These are phyloP conservation scores for Lucinisca nassula DNA, from an alignment of 2,888 invertebrate species.

Conservation along the genomic window DNA sequence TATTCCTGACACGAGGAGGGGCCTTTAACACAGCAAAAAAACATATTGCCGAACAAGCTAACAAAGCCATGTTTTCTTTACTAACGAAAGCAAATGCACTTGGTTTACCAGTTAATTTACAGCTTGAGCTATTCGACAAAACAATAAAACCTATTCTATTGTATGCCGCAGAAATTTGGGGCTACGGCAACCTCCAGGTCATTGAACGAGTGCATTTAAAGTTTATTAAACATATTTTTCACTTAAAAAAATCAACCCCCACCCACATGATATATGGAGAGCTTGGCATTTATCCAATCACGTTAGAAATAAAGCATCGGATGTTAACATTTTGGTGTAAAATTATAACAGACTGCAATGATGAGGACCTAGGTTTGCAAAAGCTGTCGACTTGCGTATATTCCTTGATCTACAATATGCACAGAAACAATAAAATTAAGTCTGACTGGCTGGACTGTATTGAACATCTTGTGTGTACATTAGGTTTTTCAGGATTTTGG, in stretches of 20 bases:
- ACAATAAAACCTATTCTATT: neutral
- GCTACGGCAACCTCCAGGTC: neutral
- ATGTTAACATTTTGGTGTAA: too few relatives aligned
- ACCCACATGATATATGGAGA: neutral
- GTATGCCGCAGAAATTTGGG: neutral
- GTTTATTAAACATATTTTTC: neutral
- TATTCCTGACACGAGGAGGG: neutral
- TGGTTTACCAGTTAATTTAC: neutral
- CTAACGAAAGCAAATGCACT: neutral
- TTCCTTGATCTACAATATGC: too few relatives aligned
- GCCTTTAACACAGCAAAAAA: neutral
- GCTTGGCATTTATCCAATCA: too few relatives aligned
- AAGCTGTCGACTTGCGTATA: too few relatives aligned
- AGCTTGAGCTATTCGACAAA: neutral
- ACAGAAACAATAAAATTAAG: too few relatives aligned
- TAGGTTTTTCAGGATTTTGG: too few relatives aligned
- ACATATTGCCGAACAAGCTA: neutral
- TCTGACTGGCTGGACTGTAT: too few relatives aligned
- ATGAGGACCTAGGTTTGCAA: too few relatives aligned
- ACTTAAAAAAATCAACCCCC: neutral
- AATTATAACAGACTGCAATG: too few relatives aligned
- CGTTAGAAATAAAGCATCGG: too few relatives aligned
- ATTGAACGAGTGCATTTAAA: neutral
- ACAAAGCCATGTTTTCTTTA: neutral
- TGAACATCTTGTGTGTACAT: too few relatives aligned